Conservation (phyloP, 2,113 vertebrate genomes). For the Maccullochella peelii region DNA sequence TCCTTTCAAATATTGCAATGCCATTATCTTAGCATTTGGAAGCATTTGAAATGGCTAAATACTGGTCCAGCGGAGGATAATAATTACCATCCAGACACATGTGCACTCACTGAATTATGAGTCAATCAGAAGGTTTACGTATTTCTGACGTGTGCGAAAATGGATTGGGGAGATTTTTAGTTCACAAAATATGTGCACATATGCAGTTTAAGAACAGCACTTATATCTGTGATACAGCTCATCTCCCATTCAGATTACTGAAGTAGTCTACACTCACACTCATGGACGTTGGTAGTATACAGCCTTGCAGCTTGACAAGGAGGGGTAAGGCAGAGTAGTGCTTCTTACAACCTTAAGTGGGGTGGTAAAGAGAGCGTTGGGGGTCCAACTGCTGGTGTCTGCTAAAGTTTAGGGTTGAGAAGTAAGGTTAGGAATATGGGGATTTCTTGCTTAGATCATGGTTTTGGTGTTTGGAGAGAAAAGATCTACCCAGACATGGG, state of each 20-base stretch:
- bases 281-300: slow-evolving; percentile 2
- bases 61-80: slow-evolving; percentile 40
- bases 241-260: slow-evolving; percentile 5
- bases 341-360: slow-evolving; percentile 38
- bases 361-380: neutral
- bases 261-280: neutral
- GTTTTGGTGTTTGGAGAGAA: neutral
- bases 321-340: slow-evolving; percentile 74
- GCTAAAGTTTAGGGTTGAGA: slow-evolving; percentile 34
- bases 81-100: slow-evolving; percentile 8
- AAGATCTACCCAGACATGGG: slow-evolving; percentile 3
- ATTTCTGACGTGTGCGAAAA: slow-evolving; percentile 2
- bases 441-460: slow-evolving; percentile 22
- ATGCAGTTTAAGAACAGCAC: neutral
- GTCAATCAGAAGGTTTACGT: neutral
- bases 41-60: slow-evolving; percentile 40
- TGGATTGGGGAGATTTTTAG: neutral
- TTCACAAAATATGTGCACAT: neutral
- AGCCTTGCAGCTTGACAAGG: slow-evolving; percentile 75
- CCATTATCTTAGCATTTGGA: slow-evolving; percentile 35
- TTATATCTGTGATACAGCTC: neutral
- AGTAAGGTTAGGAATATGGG: neutral
- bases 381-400: slow-evolving; percentile 67
- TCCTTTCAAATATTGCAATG: slow-evolving; percentile 32
- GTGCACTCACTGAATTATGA: neutral